Evolutionary conservation across 2,888 invertebrate species (phyloP).

Genomic region (Thelaira solivaga): DNA sequence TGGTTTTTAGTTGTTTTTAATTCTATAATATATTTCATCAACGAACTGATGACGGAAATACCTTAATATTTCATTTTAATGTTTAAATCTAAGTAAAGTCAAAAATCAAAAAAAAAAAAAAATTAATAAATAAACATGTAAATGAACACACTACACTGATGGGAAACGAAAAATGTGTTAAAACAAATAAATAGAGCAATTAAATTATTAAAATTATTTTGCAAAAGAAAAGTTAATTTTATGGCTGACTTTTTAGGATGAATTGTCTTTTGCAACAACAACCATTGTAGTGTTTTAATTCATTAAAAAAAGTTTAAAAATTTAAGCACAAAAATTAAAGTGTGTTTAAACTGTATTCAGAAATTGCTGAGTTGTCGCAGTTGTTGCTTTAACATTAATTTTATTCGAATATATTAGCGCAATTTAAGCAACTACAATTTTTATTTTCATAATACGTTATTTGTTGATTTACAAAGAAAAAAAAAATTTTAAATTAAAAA

Average conservation of each 20-base stretch:
- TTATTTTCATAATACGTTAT: slow-evolving; percentile 11
- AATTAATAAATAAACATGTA: neutral
- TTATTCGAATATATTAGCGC: slow-evolving; percentile 25
- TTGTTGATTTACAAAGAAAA: neutral
- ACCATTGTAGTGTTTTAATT: too few relatives aligned
- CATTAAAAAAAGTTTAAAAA: too few relatives aligned
- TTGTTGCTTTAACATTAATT: slow-evolving; percentile 24
- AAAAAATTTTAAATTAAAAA: slow-evolving; percentile 7
- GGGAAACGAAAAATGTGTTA: too few relatives aligned
- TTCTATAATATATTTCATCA: slow-evolving; percentile 5
- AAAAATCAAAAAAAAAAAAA: neutral
- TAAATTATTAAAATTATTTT: too few relatives aligned
- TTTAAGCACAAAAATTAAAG: too few relatives aligned
- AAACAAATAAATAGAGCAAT: slow-evolving; percentile 11
- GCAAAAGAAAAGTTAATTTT: too few relatives aligned
- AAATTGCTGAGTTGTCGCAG: too few relatives aligned
- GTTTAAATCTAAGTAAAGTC: neutral
- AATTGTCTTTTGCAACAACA: too few relatives aligned
- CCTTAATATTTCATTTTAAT: slow-evolving; percentile 45
- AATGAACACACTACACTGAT: neutral
- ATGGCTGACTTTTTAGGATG: too few relatives aligned
- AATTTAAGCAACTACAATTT: too few relatives aligned
- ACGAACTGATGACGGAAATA: slow-evolving; percentile 54
- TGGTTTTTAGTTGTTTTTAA: neutral
- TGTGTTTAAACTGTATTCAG: too few relatives aligned